Percentiles rank a stretch among this genome's conserved stretches.
These are phyloP conservation scores for Ellobium chinense DNA, from an alignment of 2,888 invertebrate species.

Conservation along the genomic window DNA sequence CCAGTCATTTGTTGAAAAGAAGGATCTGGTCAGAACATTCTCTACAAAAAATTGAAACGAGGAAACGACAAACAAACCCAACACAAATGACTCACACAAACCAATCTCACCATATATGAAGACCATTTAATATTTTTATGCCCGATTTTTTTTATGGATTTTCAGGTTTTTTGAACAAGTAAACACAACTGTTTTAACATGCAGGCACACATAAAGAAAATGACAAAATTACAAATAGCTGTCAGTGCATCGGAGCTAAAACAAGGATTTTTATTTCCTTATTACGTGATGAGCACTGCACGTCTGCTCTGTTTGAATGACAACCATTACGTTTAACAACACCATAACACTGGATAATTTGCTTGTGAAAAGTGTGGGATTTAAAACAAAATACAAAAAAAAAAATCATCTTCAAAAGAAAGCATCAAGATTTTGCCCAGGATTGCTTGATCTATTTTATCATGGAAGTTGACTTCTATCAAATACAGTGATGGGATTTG, in stretches of 20 bases:
- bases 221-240: not conserved
- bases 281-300: not conserved
- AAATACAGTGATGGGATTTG: slow-evolving; percentile 24
- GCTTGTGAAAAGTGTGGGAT: no score
- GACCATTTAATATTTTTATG: slow-evolving; percentile 37
- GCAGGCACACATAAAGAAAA: not conserved
- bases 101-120: slow-evolving; percentile 34
- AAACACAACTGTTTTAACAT: slow-evolving; percentile 25
- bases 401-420: no score
- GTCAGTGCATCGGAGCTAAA: no score
- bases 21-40: no score
- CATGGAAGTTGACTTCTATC: not conserved
- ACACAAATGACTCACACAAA: slow-evolving; percentile 23
- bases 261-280: no score
- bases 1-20: no score
- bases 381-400: no score
- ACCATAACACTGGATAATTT: no score
- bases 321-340: not conserved
- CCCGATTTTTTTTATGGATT: not conserved
- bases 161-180: not conserved
- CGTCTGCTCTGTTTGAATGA: not conserved
- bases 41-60: no score
- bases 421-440: no score
- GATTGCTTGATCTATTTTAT: slow-evolving; percentile 33
- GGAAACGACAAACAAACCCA: no score